Conservation (phyloP, 2,888 invertebrate species). For the Clanis bilineata region DNA sequence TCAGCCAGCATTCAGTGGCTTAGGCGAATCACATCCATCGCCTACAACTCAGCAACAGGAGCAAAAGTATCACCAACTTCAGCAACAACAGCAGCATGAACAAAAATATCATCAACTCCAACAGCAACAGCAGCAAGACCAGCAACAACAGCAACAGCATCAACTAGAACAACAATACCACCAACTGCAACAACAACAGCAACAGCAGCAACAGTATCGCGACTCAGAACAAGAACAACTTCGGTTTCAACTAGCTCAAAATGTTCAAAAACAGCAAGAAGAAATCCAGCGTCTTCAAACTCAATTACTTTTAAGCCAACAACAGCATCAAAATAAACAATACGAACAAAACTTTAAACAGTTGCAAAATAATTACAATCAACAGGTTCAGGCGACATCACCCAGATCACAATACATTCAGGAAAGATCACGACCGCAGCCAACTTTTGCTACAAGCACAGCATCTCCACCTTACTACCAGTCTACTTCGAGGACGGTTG, state of each 20-base stretch:
- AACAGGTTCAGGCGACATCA: slow-evolving; percentile 58
- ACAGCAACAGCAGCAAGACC: slow-evolving; percentile 43
- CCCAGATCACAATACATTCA: slow-evolving; percentile 65
- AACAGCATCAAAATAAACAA: slow-evolving; percentile 43
- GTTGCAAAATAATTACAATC: slow-evolving; percentile 43
- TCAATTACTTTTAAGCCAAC: slow-evolving; percentile 63
- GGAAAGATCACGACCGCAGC: slow-evolving; percentile 63
- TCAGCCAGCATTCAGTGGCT: slow-evolving; percentile 50
- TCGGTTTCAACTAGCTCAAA: slow-evolving; percentile 66
- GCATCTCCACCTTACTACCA: slow-evolving; percentile 64
- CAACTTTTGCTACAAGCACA: slow-evolving; percentile 55
- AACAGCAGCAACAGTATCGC: slow-evolving; percentile 64
- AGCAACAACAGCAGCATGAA: slow-evolving; percentile 37
- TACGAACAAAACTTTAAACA: slow-evolving; percentile 41
- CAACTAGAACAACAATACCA: slow-evolving; percentile 44
- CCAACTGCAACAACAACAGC: slow-evolving; percentile 46
- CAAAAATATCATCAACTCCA: slow-evolving; percentile 39
- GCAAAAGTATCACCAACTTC: slow-evolving; percentile 32
- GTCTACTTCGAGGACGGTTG: slow-evolving; percentile 69
- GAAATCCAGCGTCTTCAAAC: slow-evolving; percentile 76
- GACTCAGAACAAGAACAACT: slow-evolving; percentile 70
- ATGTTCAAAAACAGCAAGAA: slow-evolving; percentile 78
- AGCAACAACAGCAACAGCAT: slow-evolving; percentile 48
- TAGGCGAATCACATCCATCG: slow-evolving; percentile 39
- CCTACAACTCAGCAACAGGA: slow-evolving; percentile 38